Evolutionary conservation across 2,888 invertebrate genomes (phyloP).

Genomic region (Herminia tarsipennalis): DNA sequence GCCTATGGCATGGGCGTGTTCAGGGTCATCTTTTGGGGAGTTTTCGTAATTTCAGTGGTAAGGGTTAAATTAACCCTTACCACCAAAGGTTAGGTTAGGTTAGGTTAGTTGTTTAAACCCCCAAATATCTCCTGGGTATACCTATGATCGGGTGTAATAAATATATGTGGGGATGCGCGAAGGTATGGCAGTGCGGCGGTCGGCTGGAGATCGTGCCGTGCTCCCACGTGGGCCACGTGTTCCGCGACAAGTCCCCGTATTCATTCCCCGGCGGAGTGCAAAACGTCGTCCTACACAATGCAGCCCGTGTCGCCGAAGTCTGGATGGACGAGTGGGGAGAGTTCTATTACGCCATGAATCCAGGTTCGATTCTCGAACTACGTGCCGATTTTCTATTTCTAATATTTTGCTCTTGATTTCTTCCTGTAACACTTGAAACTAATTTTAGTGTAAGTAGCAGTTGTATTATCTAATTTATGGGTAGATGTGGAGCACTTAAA

Average conservation of each 20-base stretch:
- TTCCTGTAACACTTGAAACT: neutral
- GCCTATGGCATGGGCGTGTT: too few species aligned
- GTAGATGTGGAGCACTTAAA: too few species aligned
- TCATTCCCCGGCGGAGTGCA: constrained; percentile 99
- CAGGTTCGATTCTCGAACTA: constrained; percentile 89
- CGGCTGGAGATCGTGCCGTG: constrained; percentile 97
- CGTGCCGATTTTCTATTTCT: constrained; percentile 48
- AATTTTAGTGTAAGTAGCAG: too few species aligned
- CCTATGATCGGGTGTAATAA: constrained; percentile 14
- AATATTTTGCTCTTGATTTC: constrained; percentile 51
- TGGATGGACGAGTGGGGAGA: constrained; percentile 99
- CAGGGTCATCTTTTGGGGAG: too few species aligned
- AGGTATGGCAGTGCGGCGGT: constrained; percentile 99
- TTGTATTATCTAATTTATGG: too few species aligned
- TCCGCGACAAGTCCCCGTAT: constrained; percentile 99
- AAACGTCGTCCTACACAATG: constrained; percentile 98
- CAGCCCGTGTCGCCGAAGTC: constrained; percentile 98
- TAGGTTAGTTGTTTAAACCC: too few species aligned
- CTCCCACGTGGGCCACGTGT: constrained; percentile 98
- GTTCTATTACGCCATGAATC: constrained; percentile 99
- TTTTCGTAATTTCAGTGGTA: too few species aligned
- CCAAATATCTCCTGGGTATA: too few species aligned
- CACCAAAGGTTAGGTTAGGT: too few species aligned
- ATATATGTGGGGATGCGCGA: constrained; percentile 42
- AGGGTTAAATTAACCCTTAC: too few species aligned